phyloP scores from a whole-genome alignment of 2,113 vertebrate species.

The Podarcis muralis region DNA sequence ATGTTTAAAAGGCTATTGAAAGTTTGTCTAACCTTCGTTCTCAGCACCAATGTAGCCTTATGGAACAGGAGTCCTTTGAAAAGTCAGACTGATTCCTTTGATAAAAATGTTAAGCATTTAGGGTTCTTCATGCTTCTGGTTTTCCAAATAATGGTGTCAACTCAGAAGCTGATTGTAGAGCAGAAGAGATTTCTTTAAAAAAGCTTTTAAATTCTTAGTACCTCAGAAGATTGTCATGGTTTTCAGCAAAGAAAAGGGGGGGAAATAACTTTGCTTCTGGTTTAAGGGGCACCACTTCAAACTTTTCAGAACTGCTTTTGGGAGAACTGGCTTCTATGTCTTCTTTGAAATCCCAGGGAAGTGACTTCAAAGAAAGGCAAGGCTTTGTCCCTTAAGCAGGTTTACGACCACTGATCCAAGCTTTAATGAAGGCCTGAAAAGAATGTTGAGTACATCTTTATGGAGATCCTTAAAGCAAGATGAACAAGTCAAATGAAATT shows the following conservation, averaged over 20 bases:
- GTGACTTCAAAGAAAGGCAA: conserved; percentile 76
- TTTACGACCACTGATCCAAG: conserved; percentile 80
- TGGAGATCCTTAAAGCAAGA: conserved; percentile 74
- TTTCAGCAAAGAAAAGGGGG: conserved; percentile 73
- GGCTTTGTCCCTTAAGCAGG: conserved; percentile 79
- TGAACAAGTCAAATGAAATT: conserved; percentile 77
- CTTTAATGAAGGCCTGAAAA: conserved; percentile 74
- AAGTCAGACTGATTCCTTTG: conserved; percentile 65
- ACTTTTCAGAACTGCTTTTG: conserved; percentile 66
- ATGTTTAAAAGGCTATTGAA: conserved; percentile 38
- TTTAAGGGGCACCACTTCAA: conserved; percentile 77
- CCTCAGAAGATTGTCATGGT: conserved; percentile 76
- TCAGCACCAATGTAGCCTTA: conserved; percentile 52
- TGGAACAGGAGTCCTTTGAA: conserved; percentile 52
- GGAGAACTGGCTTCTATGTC: conserved; percentile 63
- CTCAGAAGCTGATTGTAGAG: conserved; percentile 70
- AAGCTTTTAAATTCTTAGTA: conserved; percentile 73
- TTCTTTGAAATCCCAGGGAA: conserved; percentile 77
- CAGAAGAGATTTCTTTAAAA: conserved; percentile 75
- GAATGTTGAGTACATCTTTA: conserved; percentile 69
- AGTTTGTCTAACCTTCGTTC: background rate
- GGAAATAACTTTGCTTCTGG: conserved; percentile 73
- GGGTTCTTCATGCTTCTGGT: conserved; percentile 61
- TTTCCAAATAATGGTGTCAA: conserved; percentile 65
- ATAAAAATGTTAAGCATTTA: conserved; percentile 69